Percentiles rank a stretch among this genome's conserved stretches.
Evolutionary conservation across 1,140 invertebrate genomes (phyloP).

Genomic region (Harlomillsia oculata): DNA sequence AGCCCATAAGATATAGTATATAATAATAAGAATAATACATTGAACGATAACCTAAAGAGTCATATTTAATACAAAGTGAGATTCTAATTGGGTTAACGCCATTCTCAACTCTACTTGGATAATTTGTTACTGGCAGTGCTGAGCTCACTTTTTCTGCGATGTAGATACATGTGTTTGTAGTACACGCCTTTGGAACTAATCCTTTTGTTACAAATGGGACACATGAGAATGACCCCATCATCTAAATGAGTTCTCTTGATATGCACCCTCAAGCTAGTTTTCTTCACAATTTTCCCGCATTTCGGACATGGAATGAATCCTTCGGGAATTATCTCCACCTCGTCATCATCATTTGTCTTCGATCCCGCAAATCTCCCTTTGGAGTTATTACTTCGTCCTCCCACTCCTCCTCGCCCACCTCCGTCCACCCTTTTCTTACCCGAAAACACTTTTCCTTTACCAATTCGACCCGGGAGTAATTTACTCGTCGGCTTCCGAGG

Average conservation of each 20-base stretch:
- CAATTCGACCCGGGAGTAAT: neutral
- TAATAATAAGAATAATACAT: too few relatives aligned
- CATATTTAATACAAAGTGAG: too few relatives aligned
- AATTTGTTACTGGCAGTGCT: too few relatives aligned
- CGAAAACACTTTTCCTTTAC: neutral
- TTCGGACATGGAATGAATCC: constrained; percentile 18
- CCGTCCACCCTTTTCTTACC: neutral
- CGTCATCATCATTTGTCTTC: neutral
- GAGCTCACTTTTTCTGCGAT: constrained; percentile 11
- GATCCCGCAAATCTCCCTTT: neutral
- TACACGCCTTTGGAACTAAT: constrained; percentile 26
- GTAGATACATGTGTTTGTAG: constrained; percentile 28
- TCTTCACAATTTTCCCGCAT: constrained; percentile 21
- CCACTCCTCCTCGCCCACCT: too few relatives aligned
- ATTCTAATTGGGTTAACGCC: too few relatives aligned
- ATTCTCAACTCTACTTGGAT: too few relatives aligned
- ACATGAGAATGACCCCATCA: constrained; percentile 14
- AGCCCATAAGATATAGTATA: too few relatives aligned
- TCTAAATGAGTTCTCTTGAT: constrained; percentile 23
- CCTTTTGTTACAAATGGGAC: constrained; percentile 22
- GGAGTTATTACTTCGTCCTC: neutral
- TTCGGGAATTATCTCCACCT: neutral
- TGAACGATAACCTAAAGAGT: too few relatives aligned
- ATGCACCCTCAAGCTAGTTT: constrained; percentile 23
- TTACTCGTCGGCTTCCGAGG: neutral